Base-by-base conservation (phyloP, 2,113 vertebrate species). In the Ctenodactylus gundi region DNA sequence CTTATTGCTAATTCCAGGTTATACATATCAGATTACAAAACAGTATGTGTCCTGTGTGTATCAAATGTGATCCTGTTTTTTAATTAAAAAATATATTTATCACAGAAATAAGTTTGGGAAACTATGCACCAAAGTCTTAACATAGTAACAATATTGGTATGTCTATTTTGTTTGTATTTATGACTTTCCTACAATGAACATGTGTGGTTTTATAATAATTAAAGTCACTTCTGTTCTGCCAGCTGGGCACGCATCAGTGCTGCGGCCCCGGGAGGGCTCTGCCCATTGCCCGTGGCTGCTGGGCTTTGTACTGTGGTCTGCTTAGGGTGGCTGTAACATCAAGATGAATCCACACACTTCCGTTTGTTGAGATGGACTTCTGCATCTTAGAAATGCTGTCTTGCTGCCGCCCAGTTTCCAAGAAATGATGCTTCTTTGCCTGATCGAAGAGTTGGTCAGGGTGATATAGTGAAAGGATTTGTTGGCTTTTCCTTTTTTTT, bases 161-260 rank as follows among this genome's bases (percentile, higher is more conserved):
- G 57, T 91, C 94, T 93, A 57, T 72, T 85, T 95, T 72, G 41
- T 25, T 81, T 77, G n/a, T n/a, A 34, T 85, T 81, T 65, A 53
- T 62, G 39, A n/a, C n/a, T 75, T 93, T 94, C 93, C 13, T 84
- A 55, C 72, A 72, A 55, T 83, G 20, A 67, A 60, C 65, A 77
- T 39, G 58, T 70, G 14, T 90, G n/a, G 64, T 39, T 78, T 93
- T 80, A 58, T 67, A 70, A 39, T 77, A 77, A 85, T 86, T 84
- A 23, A 85, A 91, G 67, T 90, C 36, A 90, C 62, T 85, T 75
- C 36, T 70, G 0, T 57, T 73, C 2, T 18, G 68, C 85, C 60
- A 62, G 57, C 51, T 51, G 85, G 84, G n/a, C 64, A 75, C 18
- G 83, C 57, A 51, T 75, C 41, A 62, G 49, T 8, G 4, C 3